phyloP scores from a whole-genome alignment of 2,113 vertebrate species.

The Barbus barbus region DNA sequence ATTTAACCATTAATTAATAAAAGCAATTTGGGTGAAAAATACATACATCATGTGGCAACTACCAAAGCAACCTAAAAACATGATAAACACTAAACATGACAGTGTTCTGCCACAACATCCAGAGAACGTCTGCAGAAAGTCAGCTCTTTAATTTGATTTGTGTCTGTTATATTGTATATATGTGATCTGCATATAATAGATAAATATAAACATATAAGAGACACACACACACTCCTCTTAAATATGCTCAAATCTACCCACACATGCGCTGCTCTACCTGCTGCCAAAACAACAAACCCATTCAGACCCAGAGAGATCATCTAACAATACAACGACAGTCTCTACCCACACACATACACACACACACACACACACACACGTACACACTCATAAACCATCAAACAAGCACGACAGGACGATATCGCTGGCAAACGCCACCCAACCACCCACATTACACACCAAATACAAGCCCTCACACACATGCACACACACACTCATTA shows the following conservation, averaged over 20 bases:
- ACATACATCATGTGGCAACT: background rate
- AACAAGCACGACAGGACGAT: background rate
- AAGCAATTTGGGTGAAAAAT: background rate
- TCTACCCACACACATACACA: constrained; percentile 14
- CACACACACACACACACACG: too few species aligned
- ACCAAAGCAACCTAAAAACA: background rate
- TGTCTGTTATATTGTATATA: background rate
- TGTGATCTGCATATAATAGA: background rate
- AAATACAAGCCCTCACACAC: background rate
- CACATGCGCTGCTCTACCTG: constrained; percentile 65
- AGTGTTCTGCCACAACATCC: background rate
- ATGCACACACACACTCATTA: constrained; percentile 10
- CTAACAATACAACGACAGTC: constrained; percentile 15
- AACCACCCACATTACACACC: constrained; percentile 1
- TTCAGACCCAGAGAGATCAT: constrained; percentile 56
- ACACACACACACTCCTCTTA: background rate
- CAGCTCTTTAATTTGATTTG: constrained; percentile 2
- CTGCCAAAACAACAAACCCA: constrained; percentile 72
- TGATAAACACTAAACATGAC: background rate
- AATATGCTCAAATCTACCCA: constrained; percentile 62
- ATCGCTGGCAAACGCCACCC: background rate
- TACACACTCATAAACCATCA: constrained; percentile 6
- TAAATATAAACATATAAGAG: background rate
- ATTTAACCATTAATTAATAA: too few species aligned
- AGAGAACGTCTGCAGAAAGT: background rate